These are phyloP conservation scores for Nomada lathburiana DNA, from an alignment of 2,888 invertebrate species.

Conservation along the genomic window DNA sequence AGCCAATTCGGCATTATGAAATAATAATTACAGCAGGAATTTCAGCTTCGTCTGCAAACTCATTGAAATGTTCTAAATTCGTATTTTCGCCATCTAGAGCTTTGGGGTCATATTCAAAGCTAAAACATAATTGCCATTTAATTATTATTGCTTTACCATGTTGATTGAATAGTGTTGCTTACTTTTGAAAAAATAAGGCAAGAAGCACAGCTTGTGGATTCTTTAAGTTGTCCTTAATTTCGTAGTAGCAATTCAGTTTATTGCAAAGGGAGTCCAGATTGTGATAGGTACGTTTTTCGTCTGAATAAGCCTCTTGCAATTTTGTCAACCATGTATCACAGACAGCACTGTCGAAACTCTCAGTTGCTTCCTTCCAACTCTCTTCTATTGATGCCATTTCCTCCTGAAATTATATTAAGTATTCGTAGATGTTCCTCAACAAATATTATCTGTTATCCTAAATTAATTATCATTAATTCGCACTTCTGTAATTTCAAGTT, in stretches of 20 bases:
- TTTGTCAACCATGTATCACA: conserved; percentile 83
- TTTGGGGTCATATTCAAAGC: conserved; percentile 87
- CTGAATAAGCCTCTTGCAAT: conserved; percentile 83
- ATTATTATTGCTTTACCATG: neutral
- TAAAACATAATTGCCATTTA: conserved; percentile 74
- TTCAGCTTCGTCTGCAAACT: conserved; percentile 85
- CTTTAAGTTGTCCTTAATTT: conserved; percentile 83
- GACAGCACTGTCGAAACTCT: conserved; percentile 76
- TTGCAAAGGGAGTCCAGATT: conserved; percentile 84
- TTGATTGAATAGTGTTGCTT: conserved; percentile 71
- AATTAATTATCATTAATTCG: neutral
- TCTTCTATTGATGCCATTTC: conserved; percentile 81
- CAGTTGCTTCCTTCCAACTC: conserved; percentile 83
- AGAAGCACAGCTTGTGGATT: conserved; percentile 85
- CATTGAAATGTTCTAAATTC: conserved; percentile 85
- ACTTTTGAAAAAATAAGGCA: conserved; percentile 87
- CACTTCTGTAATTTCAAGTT: neutral
- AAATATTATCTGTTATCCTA: neutral
- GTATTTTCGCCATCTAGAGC: conserved; percentile 86
- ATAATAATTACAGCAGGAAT: conserved; percentile 82
- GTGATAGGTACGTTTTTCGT: conserved; percentile 85
- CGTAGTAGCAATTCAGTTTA: conserved; percentile 84
- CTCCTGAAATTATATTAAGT: conserved; percentile 22
- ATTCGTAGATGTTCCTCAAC: neutral
- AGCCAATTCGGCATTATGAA: neutral